phyloP scores from a whole-genome alignment of 2,113 vertebrate genomes.

The Melanerpes formicivorus region DNA sequence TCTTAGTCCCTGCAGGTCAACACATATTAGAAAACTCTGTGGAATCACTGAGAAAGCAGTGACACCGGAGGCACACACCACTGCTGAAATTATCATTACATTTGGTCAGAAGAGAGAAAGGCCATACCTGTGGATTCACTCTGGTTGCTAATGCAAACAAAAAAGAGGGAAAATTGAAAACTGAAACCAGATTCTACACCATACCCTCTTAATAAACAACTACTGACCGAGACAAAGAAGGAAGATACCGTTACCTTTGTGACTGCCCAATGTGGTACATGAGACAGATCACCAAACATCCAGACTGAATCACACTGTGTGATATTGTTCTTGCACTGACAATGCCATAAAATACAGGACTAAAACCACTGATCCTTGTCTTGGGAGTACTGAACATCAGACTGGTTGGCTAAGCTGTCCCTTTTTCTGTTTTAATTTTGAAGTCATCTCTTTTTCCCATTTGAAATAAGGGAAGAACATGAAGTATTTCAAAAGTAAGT shows the following conservation, averaged over 20 bases:
- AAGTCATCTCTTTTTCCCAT: not conserved
- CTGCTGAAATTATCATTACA: not conserved
- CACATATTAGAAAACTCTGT: not conserved
- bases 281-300: not conserved
- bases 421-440: not conserved
- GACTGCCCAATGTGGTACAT: not conserved
- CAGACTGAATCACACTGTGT: not conserved
- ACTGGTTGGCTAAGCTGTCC: not conserved
- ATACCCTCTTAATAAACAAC: not conserved
- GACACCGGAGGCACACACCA: not conserved
- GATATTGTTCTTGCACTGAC: not conserved
- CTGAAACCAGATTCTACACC: not conserved
- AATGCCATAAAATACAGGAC: not conserved
- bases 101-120: not conserved
- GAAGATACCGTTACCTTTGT: not conserved
- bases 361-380: not conserved
- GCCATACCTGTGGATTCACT: not conserved
- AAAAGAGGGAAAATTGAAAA: not conserved
- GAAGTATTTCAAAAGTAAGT: not conserved
- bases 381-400: not conserved
- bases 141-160: not conserved
- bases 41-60: not conserved
- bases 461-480: not conserved
- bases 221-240: not conserved
- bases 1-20: not conserved